These are phyloP conservation scores for Odontocolon sp. DNA, from an alignment of 2,888 invertebrate species.

Conservation along the genomic window DNA sequence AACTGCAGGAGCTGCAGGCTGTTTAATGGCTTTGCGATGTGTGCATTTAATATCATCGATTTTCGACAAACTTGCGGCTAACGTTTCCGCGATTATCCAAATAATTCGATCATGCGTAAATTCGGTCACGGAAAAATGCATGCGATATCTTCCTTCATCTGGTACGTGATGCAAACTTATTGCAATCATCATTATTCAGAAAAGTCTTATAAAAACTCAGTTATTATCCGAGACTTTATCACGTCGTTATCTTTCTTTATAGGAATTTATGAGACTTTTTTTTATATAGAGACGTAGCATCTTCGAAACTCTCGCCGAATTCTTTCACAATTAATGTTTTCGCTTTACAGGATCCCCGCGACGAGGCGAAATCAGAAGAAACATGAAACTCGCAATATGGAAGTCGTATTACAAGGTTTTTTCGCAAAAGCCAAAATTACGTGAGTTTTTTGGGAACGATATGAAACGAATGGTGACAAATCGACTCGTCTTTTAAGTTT, in stretches of 20 bases:
- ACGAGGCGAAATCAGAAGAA: background rate
- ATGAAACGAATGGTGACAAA: background rate
- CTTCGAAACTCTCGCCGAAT: background rate
- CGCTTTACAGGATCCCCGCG: background rate
- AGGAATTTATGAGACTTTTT: no score
- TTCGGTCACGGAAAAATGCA: background rate
- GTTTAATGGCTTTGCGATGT: constrained; percentile 28
- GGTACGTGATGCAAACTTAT: no score
- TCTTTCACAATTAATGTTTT: background rate
- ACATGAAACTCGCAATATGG: constrained; percentile 26
- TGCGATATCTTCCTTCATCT: background rate
- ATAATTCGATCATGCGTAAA: background rate
- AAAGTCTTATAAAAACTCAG: no score
- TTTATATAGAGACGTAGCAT: no score
- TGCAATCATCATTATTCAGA: no score
- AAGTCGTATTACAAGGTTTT: constrained; percentile 24
- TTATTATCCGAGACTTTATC: no score
- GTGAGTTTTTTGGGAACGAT: background rate
- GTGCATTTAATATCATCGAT: constrained; percentile 17
- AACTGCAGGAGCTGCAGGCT: background rate
- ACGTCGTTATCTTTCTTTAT: no score
- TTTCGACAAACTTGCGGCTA: background rate
- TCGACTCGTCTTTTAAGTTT: background rate
- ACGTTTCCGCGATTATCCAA: no score
- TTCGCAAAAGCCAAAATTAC: background rate